Conservation (phyloP, 2,888 invertebrate species). For the Drosophila infuscata region DNA sequence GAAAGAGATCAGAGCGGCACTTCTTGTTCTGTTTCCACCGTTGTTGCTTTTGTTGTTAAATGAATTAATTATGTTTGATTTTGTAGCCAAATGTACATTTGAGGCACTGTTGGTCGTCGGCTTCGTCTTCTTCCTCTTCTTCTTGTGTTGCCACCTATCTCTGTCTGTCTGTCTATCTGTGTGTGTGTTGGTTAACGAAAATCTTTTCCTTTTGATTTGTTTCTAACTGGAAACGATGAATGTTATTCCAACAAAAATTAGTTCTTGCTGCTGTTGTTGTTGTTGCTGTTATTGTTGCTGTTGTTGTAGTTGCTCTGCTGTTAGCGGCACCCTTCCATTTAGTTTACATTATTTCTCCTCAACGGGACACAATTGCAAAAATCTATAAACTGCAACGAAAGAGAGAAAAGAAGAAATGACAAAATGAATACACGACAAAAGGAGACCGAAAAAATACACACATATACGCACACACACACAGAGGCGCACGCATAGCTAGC, state of each 20-base stretch:
- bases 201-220: slow-evolving; percentile 34
- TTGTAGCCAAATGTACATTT: slow-evolving; percentile 54
- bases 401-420: slow-evolving; percentile 57
- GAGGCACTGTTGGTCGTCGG: slow-evolving; percentile 76
- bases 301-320: slow-evolving; percentile 43
- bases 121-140: slow-evolving; percentile 32
- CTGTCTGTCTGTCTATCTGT: slow-evolving; percentile 5
- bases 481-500: slow-evolving; percentile 46
- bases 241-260: slow-evolving; percentile 58
- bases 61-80: slow-evolving; percentile 42
- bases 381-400: slow-evolving; percentile 83
- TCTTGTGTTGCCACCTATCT: slow-evolving; percentile 16
- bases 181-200: slow-evolving; percentile 29
- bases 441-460: slow-evolving; percentile 58
- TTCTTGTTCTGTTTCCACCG: slow-evolving; percentile 15
- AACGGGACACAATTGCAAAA: slow-evolving; percentile 80
- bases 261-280: slow-evolving; percentile 16
- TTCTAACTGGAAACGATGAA: slow-evolving; percentile 30
- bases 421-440: slow-evolving; percentile 70
- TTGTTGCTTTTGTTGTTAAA: slow-evolving; percentile 36
- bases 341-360: slow-evolving; percentile 81
- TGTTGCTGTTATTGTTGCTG: slow-evolving; percentile 41
- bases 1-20: slow-evolving; percentile 30
- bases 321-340: slow-evolving; percentile 69
- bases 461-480: slow-evolving; percentile 34